Base-by-base conservation (phyloP, 2,888 invertebrate genomes). In the Bhutanitis thaidina region DNA sequence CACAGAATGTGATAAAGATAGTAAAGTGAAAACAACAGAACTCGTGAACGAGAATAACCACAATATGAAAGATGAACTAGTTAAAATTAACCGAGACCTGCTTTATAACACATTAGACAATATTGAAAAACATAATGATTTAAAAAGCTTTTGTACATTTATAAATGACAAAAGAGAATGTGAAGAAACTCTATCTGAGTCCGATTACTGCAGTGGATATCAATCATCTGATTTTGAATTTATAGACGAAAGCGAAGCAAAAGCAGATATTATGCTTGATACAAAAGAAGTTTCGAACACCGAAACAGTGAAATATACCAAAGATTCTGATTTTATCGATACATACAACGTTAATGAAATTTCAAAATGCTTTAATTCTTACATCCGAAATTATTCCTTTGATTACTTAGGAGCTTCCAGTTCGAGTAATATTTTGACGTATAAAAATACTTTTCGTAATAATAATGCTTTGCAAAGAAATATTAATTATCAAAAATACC, bases 181-280 rank as follows among this genome's bases (percentile, higher is more conserved):
- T 27, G 16, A 40, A 30, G 34, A 52, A n/a, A 41, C 15, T 15
- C 45, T 45, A 27, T 41, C 36, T 9, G 45, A 43, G 35, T 55
- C 55, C 1, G 56, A 61, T 10, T 25, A 60, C 25, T 59, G 61
- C 12, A 57, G 58, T 12, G 77, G 74, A 1, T 84, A 83, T 43
- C 60, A 77, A 53, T 84, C 85, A 0, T 79, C 83, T 4, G 82
- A 86, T 67, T 87, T 86, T 47, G 85, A 86, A 63, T 81, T 84
- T 56, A 80, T 85, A n/a, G 32, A 43, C 3, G 62, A 62, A 43
- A 54, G 55, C 14, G 58, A 64, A 3, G 69, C 67, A 1, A 46
- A 67, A 38, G 29, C 10, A 45, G 16, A 7, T 1, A n/a, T n/a
- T n/a, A 20, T 15, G 14, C 3, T 36, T 15, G 10, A 12, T 34